Evolutionary conservation across 2,113 vertebrate genomes (phyloP), one percentile per base, ranked within the genome.

Genomic region (Seriola quinqueradiata): DNA sequence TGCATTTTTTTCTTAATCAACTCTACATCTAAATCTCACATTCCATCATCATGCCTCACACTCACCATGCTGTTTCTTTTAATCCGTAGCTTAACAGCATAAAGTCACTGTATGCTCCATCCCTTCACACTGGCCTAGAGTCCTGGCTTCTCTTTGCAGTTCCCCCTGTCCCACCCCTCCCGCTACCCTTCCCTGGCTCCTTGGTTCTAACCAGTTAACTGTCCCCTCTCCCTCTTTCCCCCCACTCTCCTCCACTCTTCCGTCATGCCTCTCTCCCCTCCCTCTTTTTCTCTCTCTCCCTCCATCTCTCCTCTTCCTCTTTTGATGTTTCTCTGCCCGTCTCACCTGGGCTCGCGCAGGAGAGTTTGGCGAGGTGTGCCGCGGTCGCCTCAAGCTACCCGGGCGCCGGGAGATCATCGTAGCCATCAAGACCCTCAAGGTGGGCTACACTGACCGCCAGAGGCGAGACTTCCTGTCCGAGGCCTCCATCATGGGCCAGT

Each of bases 401-500:
- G 98, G 98, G 9, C 96, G 97, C 8, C 94, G 98, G 0, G 98
- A 99, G 92, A 98, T 99, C 90, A 98, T 99, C 0, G 98, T 99
- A 82, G 98, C 98, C 87, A 99, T 99, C 93, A 99, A 99, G 94
- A 99, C 98, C 0, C 96, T 99, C 84, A 99, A 99, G 81, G 97
- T 97, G 86, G 98, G 98, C 84, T 99, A 99, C 94, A 99, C 98
- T 0, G 98, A 99, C 84, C 94, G 97, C 46, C 98, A 99, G 93
- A 96, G 98, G 79, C 94, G 98, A 50, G 98, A 99, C 93, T 99
- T 99, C 94, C 95, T 99, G 77, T 98, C 97, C 0, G 98, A 99
- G 82, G 97, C 98, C 23, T 98, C 97, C 93, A 99, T 99, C 94
- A 99, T 99, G 98, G 98, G 97, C 42, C 98, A 99, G 94, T 99